Evolutionary conservation across 2,888 invertebrate genomes (phyloP), one percentile per base, ranked within the genome.

Genomic region (Lutraria lutraria): DNA sequence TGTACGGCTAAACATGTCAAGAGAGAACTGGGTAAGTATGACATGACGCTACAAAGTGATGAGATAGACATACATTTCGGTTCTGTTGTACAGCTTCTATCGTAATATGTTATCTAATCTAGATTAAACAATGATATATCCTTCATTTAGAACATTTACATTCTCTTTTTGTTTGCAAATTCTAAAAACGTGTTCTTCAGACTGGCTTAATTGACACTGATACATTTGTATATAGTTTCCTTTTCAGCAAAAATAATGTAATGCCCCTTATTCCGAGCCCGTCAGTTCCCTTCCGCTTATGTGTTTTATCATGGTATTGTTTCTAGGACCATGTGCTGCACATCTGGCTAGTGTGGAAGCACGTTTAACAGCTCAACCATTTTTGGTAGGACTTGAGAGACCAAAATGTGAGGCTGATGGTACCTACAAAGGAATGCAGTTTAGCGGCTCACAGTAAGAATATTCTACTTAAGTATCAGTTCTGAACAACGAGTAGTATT

Each of bases 361-460:
- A 21, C 31, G 63, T 34, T 43, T 63, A 21, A 13, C 34, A 0
- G 83, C 83, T 15, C 43, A 85, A 81, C 86, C 43, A 52, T 82
- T 81, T 16, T 56, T 89, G 21, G 76, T 83, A 16, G 89, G 89
- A 19, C 31, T 83, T 6, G 89, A 89, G 43, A 80, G 80, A 31
- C 89, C 89, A 43, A 86, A 81, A 53, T 89, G 89, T 83, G 89
- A 89, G 19, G 12, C 25, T 15, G 83, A 80, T 10, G 87, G 81
- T 21, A 80, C 68, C 13, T 89, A 86, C 25, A 34, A 60, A 60
- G 87, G 87, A 13, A 89, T 89, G 85, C 89, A 89, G 29, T 87
- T 54, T 60, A 63, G 81, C 21, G 89, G 89, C 8, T 87, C 87
- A 29, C 87, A 89, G 87, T 89, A 87, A 89, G 85, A 76, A 68